Percentiles rank a stretch among this genome's conserved stretches.
Evolutionary conservation across 1,140 invertebrate species (phyloP).

Genomic region (Chironomus striatipennis): DNA sequence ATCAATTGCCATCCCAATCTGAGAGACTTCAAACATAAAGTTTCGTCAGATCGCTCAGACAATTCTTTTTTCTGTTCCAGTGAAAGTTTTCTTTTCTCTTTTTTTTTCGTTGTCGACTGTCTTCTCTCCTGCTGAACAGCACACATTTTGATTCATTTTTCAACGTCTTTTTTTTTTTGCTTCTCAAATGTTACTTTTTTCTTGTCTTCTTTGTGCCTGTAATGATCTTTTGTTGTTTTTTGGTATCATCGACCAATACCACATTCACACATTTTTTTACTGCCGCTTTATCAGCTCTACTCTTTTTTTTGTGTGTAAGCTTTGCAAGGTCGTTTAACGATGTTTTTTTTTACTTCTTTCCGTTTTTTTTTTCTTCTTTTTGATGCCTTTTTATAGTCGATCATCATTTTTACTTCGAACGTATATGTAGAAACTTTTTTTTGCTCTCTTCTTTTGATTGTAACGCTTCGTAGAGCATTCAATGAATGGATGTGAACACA

Average conservation of each 20-base stretch:
- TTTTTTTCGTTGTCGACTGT: neutral
- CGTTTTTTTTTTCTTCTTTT: neutral
- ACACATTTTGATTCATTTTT: conserved; percentile 14
- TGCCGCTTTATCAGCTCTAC: neutral
- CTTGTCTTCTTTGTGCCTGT: neutral
- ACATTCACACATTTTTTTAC: conserved; percentile 11
- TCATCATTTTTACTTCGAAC: neutral
- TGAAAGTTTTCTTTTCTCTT: conserved; percentile 8
- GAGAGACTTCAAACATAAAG: neutral
- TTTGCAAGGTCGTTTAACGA: conserved; percentile 1
- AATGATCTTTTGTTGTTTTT: conserved; percentile 1
- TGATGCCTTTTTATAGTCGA: neutral
- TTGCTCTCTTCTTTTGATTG: neutral
- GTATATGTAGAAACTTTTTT: neutral
- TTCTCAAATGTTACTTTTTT: neutral
- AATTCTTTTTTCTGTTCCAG: conserved; percentile 10
- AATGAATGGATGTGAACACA: neutral
- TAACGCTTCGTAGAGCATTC: neutral
- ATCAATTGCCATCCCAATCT: conserved; percentile 10
- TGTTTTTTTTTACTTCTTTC: neutral
- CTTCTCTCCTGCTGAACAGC: neutral
- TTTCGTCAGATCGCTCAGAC: conserved; percentile 5
- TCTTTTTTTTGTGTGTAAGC: neutral
- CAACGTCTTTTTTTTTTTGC: neutral
- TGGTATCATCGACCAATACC: neutral